Percentiles rank a stretch among this genome's conserved stretches.
These are phyloP conservation scores for Vireo altiloquus DNA, from an alignment of 2,113 vertebrate species.

Conservation along the genomic window DNA sequence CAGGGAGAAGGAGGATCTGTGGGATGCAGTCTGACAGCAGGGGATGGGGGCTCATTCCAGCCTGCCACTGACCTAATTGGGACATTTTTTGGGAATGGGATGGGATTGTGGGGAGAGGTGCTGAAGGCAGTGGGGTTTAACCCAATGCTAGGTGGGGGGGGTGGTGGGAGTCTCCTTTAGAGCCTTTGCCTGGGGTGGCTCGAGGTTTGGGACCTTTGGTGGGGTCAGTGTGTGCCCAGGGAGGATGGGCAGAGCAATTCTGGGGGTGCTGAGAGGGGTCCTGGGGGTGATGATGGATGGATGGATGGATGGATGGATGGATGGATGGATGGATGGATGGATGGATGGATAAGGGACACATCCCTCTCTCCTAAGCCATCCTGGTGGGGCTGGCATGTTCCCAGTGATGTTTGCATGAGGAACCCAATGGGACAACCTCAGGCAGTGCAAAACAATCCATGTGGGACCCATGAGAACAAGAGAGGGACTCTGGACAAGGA, in stretches of 20 bases:
- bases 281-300: neutral
- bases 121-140: neutral
- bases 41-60: neutral
- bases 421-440: neutral
- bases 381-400: neutral
- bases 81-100: neutral
- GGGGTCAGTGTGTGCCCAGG: fast-evolving
- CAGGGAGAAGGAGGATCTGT: neutral
- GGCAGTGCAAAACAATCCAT: neutral
- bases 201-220: neutral
- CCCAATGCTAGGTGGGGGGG: neutral
- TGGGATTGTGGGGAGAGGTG: neutral
- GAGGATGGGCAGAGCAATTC: neutral
- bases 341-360: too few relatives aligned
- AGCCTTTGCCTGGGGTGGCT: neutral
- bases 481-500: neutral
- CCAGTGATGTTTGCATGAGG: neutral
- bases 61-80: fast-evolving
- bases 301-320: neutral
- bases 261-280: neutral
- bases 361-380: neutral
- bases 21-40: neutral
- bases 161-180: neutral
- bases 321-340: neutral
- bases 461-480: neutral